Conservation (phyloP, 2,797 vertebrate species). For the Orientallactaga sibirica region DNA sequence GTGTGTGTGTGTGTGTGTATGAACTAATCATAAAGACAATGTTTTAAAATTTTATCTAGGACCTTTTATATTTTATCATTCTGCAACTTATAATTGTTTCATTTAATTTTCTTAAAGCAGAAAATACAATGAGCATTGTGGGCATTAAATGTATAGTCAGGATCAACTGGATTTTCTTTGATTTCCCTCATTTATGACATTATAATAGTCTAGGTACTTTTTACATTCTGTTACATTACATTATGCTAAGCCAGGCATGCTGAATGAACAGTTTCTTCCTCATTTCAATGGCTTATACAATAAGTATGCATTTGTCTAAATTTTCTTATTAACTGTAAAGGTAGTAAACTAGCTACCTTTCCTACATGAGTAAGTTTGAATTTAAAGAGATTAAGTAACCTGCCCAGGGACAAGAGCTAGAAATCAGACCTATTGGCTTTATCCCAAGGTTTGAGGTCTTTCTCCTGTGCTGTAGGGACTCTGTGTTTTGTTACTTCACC, state of each 20-base stretch:
- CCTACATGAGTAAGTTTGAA: background rate
- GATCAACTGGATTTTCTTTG: background rate
- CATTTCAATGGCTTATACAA: conserved; percentile 19
- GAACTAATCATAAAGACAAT: background rate
- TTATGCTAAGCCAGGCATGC: background rate
- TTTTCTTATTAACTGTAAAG: conserved; percentile 10
- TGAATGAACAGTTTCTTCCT: background rate
- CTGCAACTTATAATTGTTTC: conserved; percentile 29
- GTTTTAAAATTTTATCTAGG: conserved; percentile 25
- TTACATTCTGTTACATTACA: background rate
- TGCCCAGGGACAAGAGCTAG: background rate
- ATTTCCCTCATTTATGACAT: background rate
- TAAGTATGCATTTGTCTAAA: conserved; percentile 40
- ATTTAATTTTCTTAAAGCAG: conserved; percentile 24
- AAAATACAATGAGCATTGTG: background rate
- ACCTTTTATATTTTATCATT: conserved; percentile 5
- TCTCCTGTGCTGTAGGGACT: background rate
- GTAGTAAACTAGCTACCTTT: conserved; percentile 33
- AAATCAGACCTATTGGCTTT: background rate
- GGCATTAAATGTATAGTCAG: conserved; percentile 44
- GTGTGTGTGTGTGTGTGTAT: background rate
- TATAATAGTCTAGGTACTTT: background rate
- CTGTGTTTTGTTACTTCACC: background rate
- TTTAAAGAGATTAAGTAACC: conserved; percentile 46
- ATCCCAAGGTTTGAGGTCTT: background rate